These are phyloP conservation scores for Eretmocerus hayati DNA, from an alignment of 2,888 invertebrate species.

Conservation along the genomic window DNA sequence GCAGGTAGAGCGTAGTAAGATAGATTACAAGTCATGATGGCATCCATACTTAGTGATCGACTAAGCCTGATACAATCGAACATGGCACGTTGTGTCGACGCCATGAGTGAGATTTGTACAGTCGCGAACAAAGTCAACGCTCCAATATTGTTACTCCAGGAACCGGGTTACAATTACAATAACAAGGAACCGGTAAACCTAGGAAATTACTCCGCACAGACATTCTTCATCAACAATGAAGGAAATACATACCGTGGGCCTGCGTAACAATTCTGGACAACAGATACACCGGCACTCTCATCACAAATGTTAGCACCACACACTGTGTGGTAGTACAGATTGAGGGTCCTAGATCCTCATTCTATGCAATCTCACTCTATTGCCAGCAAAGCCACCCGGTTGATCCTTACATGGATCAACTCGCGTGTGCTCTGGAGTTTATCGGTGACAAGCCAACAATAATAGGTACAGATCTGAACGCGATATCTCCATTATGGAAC, in stretches of 20 bases:
- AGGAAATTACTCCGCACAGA: neutral
- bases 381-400: neutral
- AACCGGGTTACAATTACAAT: neutral
- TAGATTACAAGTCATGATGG: neutral
- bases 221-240: neutral
- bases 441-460: neutral
- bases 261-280: neutral
- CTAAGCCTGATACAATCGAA: neutral
- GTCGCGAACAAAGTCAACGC: neutral
- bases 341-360: neutral
- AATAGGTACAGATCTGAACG: neutral
- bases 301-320: neutral
- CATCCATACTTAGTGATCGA: neutral
- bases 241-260: neutral
- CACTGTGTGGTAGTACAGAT: neutral
- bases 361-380: neutral
- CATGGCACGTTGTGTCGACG: neutral
- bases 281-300: neutral
- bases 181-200: neutral
- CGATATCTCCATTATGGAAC: neutral
- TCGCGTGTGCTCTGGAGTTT: neutral
- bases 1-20: neutral
- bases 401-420: neutral
- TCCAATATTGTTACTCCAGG: neutral
- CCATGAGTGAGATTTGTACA: neutral